Percentiles rank a stretch among this genome's conserved stretches.
Evolutionary conservation across 2,113 vertebrate genomes (phyloP).

Genomic region (Nibea coibor): DNA sequence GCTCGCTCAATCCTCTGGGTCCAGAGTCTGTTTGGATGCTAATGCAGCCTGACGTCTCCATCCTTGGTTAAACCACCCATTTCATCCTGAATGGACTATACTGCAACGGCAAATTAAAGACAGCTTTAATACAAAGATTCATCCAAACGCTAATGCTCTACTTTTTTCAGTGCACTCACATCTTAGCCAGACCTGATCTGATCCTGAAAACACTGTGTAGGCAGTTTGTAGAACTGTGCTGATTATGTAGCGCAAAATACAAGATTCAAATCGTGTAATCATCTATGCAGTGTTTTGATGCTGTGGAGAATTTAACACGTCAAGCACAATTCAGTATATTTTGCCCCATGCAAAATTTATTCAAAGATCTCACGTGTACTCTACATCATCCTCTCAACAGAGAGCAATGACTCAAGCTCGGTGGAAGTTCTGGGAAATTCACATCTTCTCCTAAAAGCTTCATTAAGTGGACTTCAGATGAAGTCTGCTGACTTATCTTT

Average conservation of each 20-base stretch:
- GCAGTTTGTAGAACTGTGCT: slow-evolving; percentile 14
- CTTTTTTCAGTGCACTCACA: slow-evolving; percentile 25
- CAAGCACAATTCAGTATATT: slow-evolving; percentile 2
- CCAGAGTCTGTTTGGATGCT: slow-evolving; percentile 64
- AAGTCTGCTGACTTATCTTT: no score
- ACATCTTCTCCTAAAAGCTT: background rate
- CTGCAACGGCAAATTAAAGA: slow-evolving; percentile 64
- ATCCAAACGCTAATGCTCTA: slow-evolving; percentile 26
- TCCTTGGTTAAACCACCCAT: slow-evolving; percentile 74
- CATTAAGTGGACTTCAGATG: background rate
- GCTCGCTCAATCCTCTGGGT: slow-evolving; percentile 68
- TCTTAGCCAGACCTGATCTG: background rate
- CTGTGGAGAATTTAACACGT: background rate
- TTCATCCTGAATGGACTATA: slow-evolving; percentile 40
- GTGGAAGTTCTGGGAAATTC: no score
- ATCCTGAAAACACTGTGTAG: slow-evolving; percentile 12
- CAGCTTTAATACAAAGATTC: slow-evolving; percentile 22
- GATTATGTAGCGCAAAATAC: slow-evolving; percentile 13
- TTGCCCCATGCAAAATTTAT: slow-evolving; percentile 12
- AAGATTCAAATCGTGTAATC: background rate
- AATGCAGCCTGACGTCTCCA: slow-evolving; percentile 76
- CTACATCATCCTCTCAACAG: background rate
- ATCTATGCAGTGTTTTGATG: background rate
- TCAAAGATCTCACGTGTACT: slow-evolving; percentile 14
- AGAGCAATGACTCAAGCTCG: slow-evolving; percentile 1